Conservation (phyloP, 2,113 vertebrate genomes). For the Corvus moneduloides region DNA sequence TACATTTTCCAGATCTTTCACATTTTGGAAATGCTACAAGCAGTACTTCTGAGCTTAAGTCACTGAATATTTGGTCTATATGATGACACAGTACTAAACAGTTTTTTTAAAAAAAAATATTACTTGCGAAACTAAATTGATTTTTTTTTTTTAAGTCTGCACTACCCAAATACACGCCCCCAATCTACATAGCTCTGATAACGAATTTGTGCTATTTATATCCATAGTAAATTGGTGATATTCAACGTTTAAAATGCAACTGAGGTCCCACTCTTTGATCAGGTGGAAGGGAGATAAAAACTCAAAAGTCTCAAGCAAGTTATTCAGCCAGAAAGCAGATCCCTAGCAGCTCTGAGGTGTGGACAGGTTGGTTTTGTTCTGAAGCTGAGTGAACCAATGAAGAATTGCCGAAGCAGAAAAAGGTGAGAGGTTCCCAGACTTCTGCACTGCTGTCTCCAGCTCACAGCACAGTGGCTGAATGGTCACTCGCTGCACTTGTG, state of each 20-base stretch:
- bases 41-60: neutral
- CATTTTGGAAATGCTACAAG: neutral
- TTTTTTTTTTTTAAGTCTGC: neutral
- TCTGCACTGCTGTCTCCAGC: neutral
- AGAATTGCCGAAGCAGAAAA: neutral
- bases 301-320: neutral
- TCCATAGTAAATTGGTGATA: neutral
- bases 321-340: neutral
- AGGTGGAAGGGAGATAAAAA: neutral
- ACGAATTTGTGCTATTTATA: neutral
- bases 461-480: accelerated
- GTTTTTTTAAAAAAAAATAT: neutral
- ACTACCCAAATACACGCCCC: neutral
- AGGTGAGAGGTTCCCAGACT: neutral
- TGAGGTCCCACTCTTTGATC: neutral
- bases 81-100: neutral
- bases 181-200: neutral
- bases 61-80: neutral
- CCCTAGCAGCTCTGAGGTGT: neutral
- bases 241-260: neutral
- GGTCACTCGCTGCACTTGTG: neutral
- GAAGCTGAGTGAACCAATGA: neutral
- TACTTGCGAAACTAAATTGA: neutral
- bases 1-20: neutral
- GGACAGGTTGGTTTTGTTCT: neutral